Evolutionary conservation across 1,140 invertebrate species (phyloP), one percentile per base, ranked within the genome.

Genomic region (Temnothorax nylanderi): DNA sequence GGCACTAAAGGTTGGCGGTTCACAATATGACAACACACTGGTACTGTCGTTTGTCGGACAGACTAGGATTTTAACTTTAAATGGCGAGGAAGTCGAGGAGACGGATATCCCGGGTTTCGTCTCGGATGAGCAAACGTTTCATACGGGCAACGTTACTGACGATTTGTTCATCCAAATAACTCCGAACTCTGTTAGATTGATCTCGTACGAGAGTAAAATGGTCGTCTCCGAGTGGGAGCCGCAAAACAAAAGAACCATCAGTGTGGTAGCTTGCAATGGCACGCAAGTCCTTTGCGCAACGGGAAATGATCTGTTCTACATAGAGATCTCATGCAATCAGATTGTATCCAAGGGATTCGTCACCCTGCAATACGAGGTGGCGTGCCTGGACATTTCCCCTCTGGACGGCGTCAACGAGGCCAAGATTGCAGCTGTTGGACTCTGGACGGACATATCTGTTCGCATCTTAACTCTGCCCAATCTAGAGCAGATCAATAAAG

Each of bases 401-500:
- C 95, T 99, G 3, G 96, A 97, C 86, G 96, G 96, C 37, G 93
- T 94, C 1, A 96, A 92, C 0, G 96, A 96, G 75, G 96, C 98
- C 0, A 97, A 97, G 54, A 95, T 99, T 16, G 97, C 98, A 54
- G 98, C 98, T 26, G 98, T 99, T 54, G 99, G 99, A 0, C 96
- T 99, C 26, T 99, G 99, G 99, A 99, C 98, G 11, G 99, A 99
- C 92, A 99, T 99, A 89, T 99, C 99, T 0, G 98, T 98, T 34
- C 95, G 98, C 26, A 97, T 99, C 56, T 95, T 99, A 13, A 96
- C 96, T 5, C 92, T 99, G 67, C 98, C 99, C 0, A 95, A 96
- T 62, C 96, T 99, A 26, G 96, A 97, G 87, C 97, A 97, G 92
- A 96, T 98, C 81, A 97, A 98, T 92, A 98, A 97, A 81, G 98